phyloP scores from a whole-genome alignment of 2,113 vertebrate species.

The Trogon surrucura region DNA sequence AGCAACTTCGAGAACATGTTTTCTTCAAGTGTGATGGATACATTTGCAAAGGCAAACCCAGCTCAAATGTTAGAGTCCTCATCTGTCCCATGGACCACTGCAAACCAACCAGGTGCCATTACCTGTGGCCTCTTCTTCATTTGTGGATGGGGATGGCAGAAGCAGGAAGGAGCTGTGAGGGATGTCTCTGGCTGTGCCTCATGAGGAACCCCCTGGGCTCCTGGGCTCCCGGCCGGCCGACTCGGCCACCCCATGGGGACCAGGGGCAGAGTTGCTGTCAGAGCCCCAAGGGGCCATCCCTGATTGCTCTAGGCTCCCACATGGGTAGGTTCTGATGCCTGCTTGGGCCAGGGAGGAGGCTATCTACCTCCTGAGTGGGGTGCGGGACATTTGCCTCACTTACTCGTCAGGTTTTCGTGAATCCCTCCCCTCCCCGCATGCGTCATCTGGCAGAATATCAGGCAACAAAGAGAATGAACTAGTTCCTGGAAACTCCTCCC shows the following conservation, averaged over 20 bases:
- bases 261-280: neutral
- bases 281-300: neutral
- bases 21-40: conserved; percentile 3
- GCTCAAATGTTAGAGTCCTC: neutral
- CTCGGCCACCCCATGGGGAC: fast-evolving
- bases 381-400: neutral
- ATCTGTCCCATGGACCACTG: neutral
- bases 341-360: neutral
- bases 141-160: fast-evolving
- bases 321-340: neutral
- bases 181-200: neutral
- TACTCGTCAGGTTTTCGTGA: neutral
- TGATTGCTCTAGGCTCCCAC: neutral
- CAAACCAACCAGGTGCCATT: fast-evolving
- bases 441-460: conserved; percentile 8
- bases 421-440: fast-evolving
- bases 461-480: neutral
- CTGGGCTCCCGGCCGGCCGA: neutral
- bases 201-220: neutral
- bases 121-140: fast-evolving
- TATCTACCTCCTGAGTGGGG: too few relatives aligned
- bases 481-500: conserved; percentile 42
- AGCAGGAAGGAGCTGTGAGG: fast-evolving
- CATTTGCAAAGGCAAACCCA: neutral
- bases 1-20: conserved; percentile 8